Evolutionary conservation across 2,888 invertebrate species (phyloP).

Genomic region (Myathropa florea): DNA sequence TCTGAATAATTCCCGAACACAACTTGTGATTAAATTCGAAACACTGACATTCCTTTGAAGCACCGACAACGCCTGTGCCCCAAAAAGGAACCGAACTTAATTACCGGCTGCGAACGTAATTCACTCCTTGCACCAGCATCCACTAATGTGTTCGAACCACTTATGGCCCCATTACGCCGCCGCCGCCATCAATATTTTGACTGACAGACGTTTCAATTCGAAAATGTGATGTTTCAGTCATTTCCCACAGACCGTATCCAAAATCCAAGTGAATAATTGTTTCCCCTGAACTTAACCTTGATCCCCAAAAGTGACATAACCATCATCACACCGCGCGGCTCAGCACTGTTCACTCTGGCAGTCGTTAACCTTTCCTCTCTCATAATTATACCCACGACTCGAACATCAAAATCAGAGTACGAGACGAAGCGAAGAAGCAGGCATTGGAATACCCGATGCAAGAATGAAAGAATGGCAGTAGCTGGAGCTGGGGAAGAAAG

Average conservation of each 20-base stretch:
- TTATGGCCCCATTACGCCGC: background rate
- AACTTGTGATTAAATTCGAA: background rate
- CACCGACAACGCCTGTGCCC: background rate
- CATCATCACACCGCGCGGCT: slow-evolving; percentile 17
- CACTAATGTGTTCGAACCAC: background rate
- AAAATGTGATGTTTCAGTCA: background rate
- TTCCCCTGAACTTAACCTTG: slow-evolving; percentile 68
- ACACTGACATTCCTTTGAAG: background rate
- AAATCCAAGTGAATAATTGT: slow-evolving; percentile 48
- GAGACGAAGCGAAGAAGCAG: background rate
- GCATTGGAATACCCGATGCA: slow-evolving; percentile 42
- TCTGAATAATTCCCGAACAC: background rate
- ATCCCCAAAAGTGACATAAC: slow-evolving; percentile 68
- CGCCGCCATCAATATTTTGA: background rate
- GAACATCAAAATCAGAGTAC: slow-evolving; percentile 61
- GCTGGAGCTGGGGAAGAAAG: slow-evolving; percentile 11
- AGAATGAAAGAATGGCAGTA: slow-evolving; percentile 35
- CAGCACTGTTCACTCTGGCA: slow-evolving; percentile 16
- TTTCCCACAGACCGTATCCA: slow-evolving; percentile 10
- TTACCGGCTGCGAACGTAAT: background rate
- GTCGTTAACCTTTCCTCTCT: slow-evolving; percentile 67
- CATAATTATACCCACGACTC: slow-evolving; percentile 69
- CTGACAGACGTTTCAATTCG: background rate
- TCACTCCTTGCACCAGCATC: background rate
- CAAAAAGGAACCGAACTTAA: background rate